phyloP scores from a whole-genome alignment of 1,140 invertebrate genomes.

The Drosophila pandora region DNA sequence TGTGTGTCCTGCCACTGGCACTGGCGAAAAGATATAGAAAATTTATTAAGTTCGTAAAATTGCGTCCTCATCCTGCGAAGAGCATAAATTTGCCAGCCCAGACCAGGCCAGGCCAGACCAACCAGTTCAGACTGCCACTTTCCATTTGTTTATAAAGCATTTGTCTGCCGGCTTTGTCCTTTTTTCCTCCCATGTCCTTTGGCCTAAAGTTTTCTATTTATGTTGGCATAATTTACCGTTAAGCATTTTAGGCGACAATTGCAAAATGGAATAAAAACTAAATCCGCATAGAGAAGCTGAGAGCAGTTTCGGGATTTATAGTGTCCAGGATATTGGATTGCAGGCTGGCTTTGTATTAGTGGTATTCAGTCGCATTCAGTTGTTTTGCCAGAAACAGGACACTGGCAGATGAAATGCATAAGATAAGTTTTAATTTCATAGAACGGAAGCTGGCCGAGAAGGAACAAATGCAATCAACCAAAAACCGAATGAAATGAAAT shows the following conservation, averaged over 20 bases:
- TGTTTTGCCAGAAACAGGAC: background rate
- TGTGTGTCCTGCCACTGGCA: constrained; percentile 24
- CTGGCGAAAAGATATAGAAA: constrained; percentile 74
- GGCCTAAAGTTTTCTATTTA: constrained; percentile 51
- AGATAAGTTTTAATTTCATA: constrained; percentile 74
- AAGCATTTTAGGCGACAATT: constrained; percentile 79
- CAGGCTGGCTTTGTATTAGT: constrained; percentile 26
- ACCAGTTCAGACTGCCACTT: constrained; percentile 17
- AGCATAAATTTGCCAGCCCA: constrained; percentile 61
- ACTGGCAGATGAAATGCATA: constrained; percentile 66
- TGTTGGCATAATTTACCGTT: constrained; percentile 75
- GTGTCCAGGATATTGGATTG: constrained; percentile 75
- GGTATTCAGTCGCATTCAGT: background rate
- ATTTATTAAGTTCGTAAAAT: constrained; percentile 81
- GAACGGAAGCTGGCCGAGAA: constrained; percentile 26
- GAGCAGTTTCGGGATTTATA: constrained; percentile 55
- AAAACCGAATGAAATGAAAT: constrained; percentile 64
- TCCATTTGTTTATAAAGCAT: constrained; percentile 70
- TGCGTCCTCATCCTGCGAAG: constrained; percentile 34
- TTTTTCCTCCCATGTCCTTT: background rate
- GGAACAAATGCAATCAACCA: constrained; percentile 68
- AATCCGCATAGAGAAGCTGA: constrained; percentile 20
- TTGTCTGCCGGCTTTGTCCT: constrained; percentile 26
- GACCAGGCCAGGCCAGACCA: background rate
- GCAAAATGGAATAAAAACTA: constrained; percentile 67